Evolutionary conservation across 2,888 invertebrate genomes (phyloP).

Genomic region (Eupithecia exiguata): DNA sequence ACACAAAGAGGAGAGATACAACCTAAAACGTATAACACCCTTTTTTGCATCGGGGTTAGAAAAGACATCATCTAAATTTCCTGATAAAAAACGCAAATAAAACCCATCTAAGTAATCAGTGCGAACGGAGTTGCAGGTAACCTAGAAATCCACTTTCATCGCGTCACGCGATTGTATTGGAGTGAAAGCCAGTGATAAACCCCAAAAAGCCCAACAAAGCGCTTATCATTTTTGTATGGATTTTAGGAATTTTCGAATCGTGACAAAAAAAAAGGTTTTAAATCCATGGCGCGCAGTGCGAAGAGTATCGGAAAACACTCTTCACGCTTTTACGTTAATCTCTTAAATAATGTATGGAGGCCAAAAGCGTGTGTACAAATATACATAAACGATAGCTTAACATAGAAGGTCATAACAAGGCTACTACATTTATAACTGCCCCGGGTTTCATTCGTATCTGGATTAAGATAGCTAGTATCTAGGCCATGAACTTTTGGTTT

Average conservation of each 20-base stretch:
- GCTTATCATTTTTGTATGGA: neutral
- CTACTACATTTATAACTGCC: slow-evolving; percentile 8
- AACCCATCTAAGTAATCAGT: neutral
- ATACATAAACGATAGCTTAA: neutral
- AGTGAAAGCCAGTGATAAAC: neutral
- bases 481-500: slow-evolving; percentile 12
- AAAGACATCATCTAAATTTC: neutral
- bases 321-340: neutral
- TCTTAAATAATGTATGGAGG: neutral
- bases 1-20: neutral
- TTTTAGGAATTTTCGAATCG: neutral
- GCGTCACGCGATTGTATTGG: neutral
- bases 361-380: neutral
- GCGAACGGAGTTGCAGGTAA: neutral
- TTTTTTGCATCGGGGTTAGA: neutral
- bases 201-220: neutral
- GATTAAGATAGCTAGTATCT: slow-evolving; percentile 5
- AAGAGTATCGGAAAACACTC: too few relatives aligned
- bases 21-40: neutral
- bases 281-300: neutral
- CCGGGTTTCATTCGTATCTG: slow-evolving; percentile 6
- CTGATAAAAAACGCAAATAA: neutral
- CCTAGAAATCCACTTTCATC: neutral
- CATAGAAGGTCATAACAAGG: slow-evolving; percentile 8
- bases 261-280: neutral